phyloP scores from a whole-genome alignment of 1,140 invertebrate species.

The Lordiphosa collinella region DNA sequence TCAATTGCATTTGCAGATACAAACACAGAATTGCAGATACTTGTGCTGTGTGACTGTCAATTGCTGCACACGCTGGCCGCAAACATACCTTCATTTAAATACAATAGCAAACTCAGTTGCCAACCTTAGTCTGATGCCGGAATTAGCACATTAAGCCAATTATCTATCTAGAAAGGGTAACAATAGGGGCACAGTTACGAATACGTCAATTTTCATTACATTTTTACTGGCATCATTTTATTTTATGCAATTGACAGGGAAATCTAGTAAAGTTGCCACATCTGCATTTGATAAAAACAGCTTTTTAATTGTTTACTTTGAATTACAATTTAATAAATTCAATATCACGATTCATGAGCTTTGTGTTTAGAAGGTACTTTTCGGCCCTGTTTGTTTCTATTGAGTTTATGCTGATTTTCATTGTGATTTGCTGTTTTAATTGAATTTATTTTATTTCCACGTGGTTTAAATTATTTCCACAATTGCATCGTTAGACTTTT shows the following conservation, averaged over 20 bases:
- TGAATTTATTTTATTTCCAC: too few relatives aligned
- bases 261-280: constrained; percentile 22
- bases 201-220: background rate
- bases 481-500: too few relatives aligned
- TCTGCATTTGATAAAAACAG: constrained; percentile 29
- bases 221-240: constrained; percentile 11
- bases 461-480: too few relatives aligned
- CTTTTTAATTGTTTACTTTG: constrained; percentile 24
- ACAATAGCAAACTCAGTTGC: constrained; percentile 45
- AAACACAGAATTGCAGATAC: constrained; percentile 26
- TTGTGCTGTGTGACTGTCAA: constrained; percentile 36
- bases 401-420: too few relatives aligned
- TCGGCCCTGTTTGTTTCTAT: background rate
- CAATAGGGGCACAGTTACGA: constrained; percentile 20
- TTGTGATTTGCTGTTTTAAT: too few relatives aligned
- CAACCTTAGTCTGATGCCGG: constrained; percentile 29
- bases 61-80: constrained; percentile 17
- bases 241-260: constrained; percentile 19
- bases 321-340: constrained; percentile 25
- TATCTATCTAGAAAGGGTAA: constrained; percentile 14
- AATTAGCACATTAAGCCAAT: constrained; percentile 35
- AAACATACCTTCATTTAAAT: constrained; percentile 47
- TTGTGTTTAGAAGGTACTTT: constrained; percentile 3
- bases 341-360: constrained; percentile 22
- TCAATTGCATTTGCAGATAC: constrained; percentile 19